These are phyloP conservation scores for Ailuropoda melanoleuca DNA, from an alignment of 2,113 vertebrate species.

Conservation along the genomic window DNA sequence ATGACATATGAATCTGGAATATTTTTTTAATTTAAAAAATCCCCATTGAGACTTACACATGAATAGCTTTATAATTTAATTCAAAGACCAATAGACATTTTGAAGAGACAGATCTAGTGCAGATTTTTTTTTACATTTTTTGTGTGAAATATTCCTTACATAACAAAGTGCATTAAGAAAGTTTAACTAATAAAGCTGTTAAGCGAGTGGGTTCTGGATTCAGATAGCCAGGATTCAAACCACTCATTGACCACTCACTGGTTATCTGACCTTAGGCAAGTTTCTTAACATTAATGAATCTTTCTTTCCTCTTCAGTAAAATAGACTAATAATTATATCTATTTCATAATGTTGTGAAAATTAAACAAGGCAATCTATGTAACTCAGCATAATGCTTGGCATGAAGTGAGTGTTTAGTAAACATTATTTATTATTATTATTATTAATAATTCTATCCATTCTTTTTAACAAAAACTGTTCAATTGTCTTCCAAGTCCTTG, in stretches of 20 bases:
- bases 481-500: neutral
- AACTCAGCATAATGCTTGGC: neutral
- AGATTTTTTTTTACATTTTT: neutral
- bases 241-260: neutral
- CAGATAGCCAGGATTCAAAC: neutral
- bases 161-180: neutral
- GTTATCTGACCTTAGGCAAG: neutral
- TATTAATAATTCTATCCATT: neutral
- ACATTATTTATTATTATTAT: neutral
- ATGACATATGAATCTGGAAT: neutral
- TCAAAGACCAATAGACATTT: neutral
- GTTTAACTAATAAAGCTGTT: neutral
- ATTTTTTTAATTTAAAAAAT: neutral
- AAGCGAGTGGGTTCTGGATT: neutral
- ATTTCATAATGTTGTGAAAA: neutral
- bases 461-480: neutral
- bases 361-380: neutral
- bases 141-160: neutral
- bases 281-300: neutral
- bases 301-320: neutral
- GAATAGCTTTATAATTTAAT: constrained; percentile 19
- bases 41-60: neutral
- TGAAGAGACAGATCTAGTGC: neutral
- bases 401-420: neutral
- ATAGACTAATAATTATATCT: neutral